phyloP scores from a whole-genome alignment of 1,140 invertebrate species.

The Coenobita brevimanus region DNA sequence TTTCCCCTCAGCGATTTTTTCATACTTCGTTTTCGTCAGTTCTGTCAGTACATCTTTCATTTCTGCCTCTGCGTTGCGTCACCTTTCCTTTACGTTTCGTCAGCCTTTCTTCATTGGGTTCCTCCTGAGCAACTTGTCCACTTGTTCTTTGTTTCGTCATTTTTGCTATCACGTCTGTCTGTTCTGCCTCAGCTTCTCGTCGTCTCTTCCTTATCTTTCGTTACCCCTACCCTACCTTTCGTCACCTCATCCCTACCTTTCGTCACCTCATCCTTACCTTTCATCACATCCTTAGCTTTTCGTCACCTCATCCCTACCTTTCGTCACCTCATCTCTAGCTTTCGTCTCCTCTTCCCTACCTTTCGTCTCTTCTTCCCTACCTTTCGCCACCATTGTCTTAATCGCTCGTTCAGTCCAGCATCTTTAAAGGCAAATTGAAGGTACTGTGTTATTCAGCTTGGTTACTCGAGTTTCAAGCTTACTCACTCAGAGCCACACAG shows the following conservation, averaged over 20 bases:
- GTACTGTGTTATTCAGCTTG: too few species aligned
- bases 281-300: too few species aligned
- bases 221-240: background rate
- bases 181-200: background rate
- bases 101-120: background rate
- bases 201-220: background rate
- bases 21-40: background rate
- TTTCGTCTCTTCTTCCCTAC: background rate
- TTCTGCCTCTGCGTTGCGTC: background rate
- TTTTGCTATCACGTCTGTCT: background rate
- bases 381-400: background rate
- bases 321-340: background rate
- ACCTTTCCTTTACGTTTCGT: background rate
- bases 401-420: background rate
- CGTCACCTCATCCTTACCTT: background rate
- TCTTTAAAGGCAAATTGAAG: too few species aligned
- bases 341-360: background rate
- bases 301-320: background rate
- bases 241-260: background rate
- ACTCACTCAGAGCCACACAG: too few species aligned
- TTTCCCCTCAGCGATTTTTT: background rate
- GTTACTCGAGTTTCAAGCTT: too few species aligned
- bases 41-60: background rate
- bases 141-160: background rate
- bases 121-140: background rate